A percentile compares a stretch with the other conserved stretches of the same genome.
These are phyloP conservation scores for Ypsolopha scabrella DNA, from an alignment of 2,888 invertebrate genomes.

Conservation along the genomic window DNA sequence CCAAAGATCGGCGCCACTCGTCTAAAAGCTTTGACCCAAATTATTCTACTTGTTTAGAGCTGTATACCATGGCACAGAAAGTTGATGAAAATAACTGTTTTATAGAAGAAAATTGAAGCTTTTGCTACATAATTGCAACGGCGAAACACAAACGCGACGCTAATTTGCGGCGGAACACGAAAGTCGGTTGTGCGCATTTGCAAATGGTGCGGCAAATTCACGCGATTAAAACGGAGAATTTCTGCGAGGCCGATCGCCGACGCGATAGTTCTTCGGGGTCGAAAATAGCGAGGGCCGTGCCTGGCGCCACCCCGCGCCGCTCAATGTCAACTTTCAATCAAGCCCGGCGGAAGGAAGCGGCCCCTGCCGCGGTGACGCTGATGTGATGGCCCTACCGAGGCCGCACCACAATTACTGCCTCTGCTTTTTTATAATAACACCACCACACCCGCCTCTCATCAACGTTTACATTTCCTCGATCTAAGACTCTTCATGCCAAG, in stretches of 20 bases:
- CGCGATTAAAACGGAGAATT: slow-evolving; percentile 59
- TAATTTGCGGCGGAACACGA: slow-evolving; percentile 40
- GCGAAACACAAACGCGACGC: slow-evolving; percentile 29
- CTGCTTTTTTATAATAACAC: slow-evolving; percentile 20
- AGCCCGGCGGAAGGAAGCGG: slow-evolving; percentile 54
- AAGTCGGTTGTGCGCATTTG: slow-evolving; percentile 44
- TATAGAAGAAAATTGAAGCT: slow-evolving; percentile 16
- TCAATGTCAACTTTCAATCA: slow-evolving; percentile 68
- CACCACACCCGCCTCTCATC: background rate
- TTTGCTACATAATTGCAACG: slow-evolving; percentile 27
- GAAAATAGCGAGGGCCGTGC: slow-evolving; percentile 60
- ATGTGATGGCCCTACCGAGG: slow-evolving; percentile 41
- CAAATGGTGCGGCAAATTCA: slow-evolving; percentile 53
- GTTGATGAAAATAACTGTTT: background rate
- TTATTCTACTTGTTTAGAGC: background rate
- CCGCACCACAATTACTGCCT: slow-evolving; percentile 24
- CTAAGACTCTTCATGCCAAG: slow-evolving; percentile 36
- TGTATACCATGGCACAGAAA: background rate
- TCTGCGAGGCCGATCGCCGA: slow-evolving; percentile 59
- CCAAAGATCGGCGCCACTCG: too few relatives aligned
- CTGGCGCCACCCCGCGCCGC: slow-evolving; percentile 58
- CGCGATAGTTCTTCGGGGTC: slow-evolving; percentile 63
- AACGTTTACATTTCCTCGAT: slow-evolving; percentile 43
- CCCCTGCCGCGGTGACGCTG: slow-evolving; percentile 22
- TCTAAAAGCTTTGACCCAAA: background rate